Conservation (phyloP, 2,113 vertebrate genomes). For the Emydocephalus ijimae region DNA sequence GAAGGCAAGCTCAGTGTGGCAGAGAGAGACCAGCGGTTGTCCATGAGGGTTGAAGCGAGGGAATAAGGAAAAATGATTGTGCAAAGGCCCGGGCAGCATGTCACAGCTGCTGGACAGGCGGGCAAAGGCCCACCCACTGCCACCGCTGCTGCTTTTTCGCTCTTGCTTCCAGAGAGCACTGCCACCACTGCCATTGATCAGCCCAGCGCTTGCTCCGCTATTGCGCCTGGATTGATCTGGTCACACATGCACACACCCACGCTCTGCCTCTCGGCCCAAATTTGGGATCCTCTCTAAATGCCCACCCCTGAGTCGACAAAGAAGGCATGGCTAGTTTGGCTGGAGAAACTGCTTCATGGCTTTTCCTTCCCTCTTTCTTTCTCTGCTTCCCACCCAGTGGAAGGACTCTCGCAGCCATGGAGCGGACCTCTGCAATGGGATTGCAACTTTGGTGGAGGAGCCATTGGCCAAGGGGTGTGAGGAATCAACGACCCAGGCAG, state of each 20-base stretch:
- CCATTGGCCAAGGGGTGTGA: not conserved
- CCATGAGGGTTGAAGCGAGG: not conserved
- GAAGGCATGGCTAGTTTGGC: slow-evolving; percentile 2
- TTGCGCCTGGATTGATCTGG: slow-evolving; percentile 75
- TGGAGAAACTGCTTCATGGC: slow-evolving; percentile 4
- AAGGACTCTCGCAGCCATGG: not conserved
- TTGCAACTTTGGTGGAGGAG: not conserved
- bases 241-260: slow-evolving; percentile 41
- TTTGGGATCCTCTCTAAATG: slow-evolving; percentile 71
- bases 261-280: slow-evolving; percentile 42
- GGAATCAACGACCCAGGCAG: not conserved
- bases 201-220: slow-evolving; percentile 26
- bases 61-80: not conserved
- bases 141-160: not conserved
- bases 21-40: not conserved
- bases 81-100: not conserved
- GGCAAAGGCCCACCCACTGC: slow-evolving; percentile 8
- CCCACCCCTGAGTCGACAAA: slow-evolving; percentile 42
- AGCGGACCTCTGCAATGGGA: not conserved
- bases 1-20: no score
- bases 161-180: not conserved
- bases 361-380: not conserved
- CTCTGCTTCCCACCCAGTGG: not conserved
- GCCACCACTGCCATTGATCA: not conserved
- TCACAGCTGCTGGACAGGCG: not conserved